Percentiles rank a stretch among this genome's conserved stretches.
Evolutionary conservation across 1,140 invertebrate species (phyloP).

Genomic region (Aphis gossypii): DNA sequence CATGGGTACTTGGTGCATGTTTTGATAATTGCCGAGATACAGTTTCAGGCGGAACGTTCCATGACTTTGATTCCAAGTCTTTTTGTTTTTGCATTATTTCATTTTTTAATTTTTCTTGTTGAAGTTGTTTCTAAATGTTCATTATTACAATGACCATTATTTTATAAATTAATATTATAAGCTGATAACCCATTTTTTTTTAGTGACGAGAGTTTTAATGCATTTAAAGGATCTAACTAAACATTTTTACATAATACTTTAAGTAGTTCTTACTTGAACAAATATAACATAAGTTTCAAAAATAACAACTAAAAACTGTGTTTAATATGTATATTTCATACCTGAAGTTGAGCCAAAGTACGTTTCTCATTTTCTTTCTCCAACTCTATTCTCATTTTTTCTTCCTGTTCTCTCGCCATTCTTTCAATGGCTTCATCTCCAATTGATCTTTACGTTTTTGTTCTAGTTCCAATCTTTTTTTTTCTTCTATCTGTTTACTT

Average conservation of each 20-base stretch:
- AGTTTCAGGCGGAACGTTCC: background rate
- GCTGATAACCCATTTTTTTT: background rate
- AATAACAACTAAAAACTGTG: background rate
- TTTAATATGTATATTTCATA: background rate
- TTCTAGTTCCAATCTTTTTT: constrained; percentile 21
- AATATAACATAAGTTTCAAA: background rate
- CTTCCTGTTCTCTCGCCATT: constrained; percentile 6
- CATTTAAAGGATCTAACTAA: background rate
- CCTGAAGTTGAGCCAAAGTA: constrained; percentile 26
- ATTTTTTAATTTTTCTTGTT: constrained; percentile 53
- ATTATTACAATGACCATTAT: background rate
- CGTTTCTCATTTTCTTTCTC: constrained; percentile 45
- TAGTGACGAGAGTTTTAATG: background rate
- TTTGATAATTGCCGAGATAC: background rate
- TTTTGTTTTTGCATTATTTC: constrained; percentile 39
- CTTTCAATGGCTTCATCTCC: constrained; percentile 50
- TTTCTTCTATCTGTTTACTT: constrained; percentile 50
- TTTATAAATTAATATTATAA: background rate
- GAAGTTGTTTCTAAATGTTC: background rate
- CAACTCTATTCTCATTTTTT: constrained; percentile 40
- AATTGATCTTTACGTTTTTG: constrained; percentile 26
- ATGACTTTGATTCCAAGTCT: constrained; percentile 1
- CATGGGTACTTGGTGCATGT: background rate
- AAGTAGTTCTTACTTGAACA: background rate
- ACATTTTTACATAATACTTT: background rate